These are phyloP conservation scores for Apoda limacodes DNA, from an alignment of 2,888 invertebrate genomes.

Conservation along the genomic window DNA sequence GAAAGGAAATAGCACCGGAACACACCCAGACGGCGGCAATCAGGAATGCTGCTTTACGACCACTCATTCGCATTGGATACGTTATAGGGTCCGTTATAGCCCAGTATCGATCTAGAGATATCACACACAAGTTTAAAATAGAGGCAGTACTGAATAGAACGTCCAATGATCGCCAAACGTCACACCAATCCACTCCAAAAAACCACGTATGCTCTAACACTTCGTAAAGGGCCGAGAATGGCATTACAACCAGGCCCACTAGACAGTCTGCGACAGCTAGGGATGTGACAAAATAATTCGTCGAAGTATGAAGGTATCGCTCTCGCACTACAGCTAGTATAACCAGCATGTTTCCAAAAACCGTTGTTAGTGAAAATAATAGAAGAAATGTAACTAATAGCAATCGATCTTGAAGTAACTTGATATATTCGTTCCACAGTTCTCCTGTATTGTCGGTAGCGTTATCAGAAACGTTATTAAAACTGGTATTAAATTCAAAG, in stretches of 20 bases:
- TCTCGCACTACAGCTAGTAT: slow-evolving; percentile 94
- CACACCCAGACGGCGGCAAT: slow-evolving; percentile 97
- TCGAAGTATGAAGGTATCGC: slow-evolving; percentile 94
- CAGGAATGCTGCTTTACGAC: slow-evolving; percentile 84
- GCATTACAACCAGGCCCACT: slow-evolving; percentile 98
- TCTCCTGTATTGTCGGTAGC: slow-evolving; percentile 34
- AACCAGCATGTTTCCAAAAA: slow-evolving; percentile 95
- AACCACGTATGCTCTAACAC: slow-evolving; percentile 92
- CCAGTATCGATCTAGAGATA: slow-evolving; percentile 97
- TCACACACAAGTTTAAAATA: slow-evolving; percentile 96
- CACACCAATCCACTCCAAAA: slow-evolving; percentile 96
- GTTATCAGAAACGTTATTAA: slow-evolving; percentile 40
- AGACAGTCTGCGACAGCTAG: slow-evolving; percentile 96
- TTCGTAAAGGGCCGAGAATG: slow-evolving; percentile 93
- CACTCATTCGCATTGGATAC: slow-evolving; percentile 95
- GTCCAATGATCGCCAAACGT: slow-evolving; percentile 96
- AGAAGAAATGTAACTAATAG: slow-evolving; percentile 84
- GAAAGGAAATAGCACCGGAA: slow-evolving; percentile 97
- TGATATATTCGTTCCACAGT: slow-evolving; percentile 58
- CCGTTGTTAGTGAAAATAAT: slow-evolving; percentile 90
- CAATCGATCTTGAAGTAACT: slow-evolving; percentile 74
- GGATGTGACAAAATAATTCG: slow-evolving; percentile 97
- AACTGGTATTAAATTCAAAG: slow-evolving; percentile 44
- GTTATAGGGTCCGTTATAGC: slow-evolving; percentile 98
- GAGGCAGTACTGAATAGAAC: slow-evolving; percentile 98